Base-by-base conservation (phyloP, 2,797 vertebrate species). In the Hippoglossus hippoglossus region DNA sequence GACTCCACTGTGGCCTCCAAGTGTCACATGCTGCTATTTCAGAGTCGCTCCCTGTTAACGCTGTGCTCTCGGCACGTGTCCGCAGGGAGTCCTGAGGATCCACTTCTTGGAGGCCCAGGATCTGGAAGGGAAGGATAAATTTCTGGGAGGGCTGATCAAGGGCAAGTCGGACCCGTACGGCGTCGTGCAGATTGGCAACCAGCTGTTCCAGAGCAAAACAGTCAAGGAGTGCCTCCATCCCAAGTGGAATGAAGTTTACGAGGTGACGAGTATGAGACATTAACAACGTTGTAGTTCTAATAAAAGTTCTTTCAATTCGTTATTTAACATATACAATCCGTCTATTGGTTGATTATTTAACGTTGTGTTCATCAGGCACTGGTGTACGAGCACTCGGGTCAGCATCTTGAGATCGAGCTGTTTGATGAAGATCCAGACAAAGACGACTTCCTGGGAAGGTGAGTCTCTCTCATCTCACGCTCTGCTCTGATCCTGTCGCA, bases 401-500 rank as follows among this genome's bases (percentile, higher is more conserved):
- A 99, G 50, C 96, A 98, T 73, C 88, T 99, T 7, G 98, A 99
- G 92, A 97, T 99, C 59, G 97, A 99, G 80, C 94, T 99, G 70
- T 99, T 98, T 89, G 98, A 99, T 75, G 98, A 99, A 91, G 98
- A 99, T 73, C 96, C 97, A n/a, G 98, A 99, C 83, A 98, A 98
- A 91, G 98, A 99, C 71, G 98, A 99, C 87, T 99, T 99, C 90
- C 92, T 99, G 46, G 98, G 98, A 77, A 99, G 97, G 98, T 97
- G 87, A 93, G 77, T 41, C 7, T 11, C 9, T 50, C 26, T 81
- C 28, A 50, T 71, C 69, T 81, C 52, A 26, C 79, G 49, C 41
- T 8, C 22, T 28, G 41, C 25, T 60, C 52, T 31, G 57, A 65
- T 71, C 47, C 63, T 63, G 69, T 83, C 22, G 21, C 63, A 34